phyloP scores from a whole-genome alignment of 2,797 vertebrate genomes.

The Poecilia gillii region DNA sequence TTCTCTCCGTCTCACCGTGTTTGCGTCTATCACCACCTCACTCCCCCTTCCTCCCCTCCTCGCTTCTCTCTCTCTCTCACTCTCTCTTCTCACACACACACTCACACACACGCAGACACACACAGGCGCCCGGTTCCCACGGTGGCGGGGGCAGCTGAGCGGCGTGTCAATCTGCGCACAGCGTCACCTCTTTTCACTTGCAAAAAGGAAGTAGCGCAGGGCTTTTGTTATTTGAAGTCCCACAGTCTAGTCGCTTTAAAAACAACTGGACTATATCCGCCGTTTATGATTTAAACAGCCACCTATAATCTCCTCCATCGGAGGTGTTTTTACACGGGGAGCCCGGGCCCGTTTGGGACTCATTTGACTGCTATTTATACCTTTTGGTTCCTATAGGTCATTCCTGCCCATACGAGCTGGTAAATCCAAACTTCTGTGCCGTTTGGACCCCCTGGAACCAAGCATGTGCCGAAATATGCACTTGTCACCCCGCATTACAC shows the following conservation, averaged over 20 bases:
- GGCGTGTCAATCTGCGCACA: constrained; percentile 75
- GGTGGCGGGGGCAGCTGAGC: constrained; percentile 71
- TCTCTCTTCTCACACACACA: neutral
- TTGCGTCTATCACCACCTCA: constrained; percentile 25
- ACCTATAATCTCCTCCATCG: constrained; percentile 46
- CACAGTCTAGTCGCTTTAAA: constrained; percentile 69
- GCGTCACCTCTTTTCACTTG: constrained; percentile 81
- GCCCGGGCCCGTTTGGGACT: constrained; percentile 19
- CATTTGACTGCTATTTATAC: constrained; percentile 25
- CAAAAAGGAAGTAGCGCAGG: constrained; percentile 79
- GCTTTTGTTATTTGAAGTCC: constrained; percentile 80
- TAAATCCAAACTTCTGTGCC: neutral
- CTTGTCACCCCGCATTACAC: neutral
- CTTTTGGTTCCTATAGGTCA: constrained; percentile 45
- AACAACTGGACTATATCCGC: constrained; percentile 79
- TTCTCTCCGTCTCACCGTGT: constrained; percentile 8
- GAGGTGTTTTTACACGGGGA: constrained; percentile 53
- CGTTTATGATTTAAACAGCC: constrained; percentile 72
- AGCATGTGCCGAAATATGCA: neutral
- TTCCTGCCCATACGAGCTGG: neutral
- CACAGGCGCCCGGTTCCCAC: constrained; percentile 81
- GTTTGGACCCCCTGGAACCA: neutral
- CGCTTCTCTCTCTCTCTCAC: neutral
- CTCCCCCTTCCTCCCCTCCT: neutral
- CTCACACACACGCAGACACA: constrained; percentile 39